Evolutionary conservation across 2,113 vertebrate genomes (phyloP), one percentile per base, ranked within the genome.

Genomic region (Petrocephalus zakoni): DNA sequence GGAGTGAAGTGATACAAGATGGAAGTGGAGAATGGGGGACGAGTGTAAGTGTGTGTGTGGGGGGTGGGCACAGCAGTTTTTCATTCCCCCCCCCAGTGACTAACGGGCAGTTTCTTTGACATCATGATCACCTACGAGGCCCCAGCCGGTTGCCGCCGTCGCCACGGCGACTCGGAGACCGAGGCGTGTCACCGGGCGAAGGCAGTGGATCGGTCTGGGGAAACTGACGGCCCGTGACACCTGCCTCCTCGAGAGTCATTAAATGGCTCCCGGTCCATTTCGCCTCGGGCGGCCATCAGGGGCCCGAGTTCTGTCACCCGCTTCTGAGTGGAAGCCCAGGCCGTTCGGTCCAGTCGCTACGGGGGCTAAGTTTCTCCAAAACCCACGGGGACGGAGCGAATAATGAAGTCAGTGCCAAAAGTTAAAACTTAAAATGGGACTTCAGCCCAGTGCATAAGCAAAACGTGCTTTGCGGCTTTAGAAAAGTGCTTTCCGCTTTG

Each of bases 51-150:
- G 58, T 10, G 3, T 0, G 53, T 19, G 53, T 10, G 29, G 68
- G 2, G 15, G 68, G 34, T 29, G 34, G 64, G 64, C 64, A 19
- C 68, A 19, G 72, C 4, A 17, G 34, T 19, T 29, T 78, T 34
- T 78, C 72, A 78, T 42, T 78, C 19, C 2, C 0, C 17, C 15
- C 34, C 17, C 34, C 34, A 34, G 72, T 42, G 72, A 37, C 72
- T 78, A 78, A 78, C 13, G 72, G 72, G 29, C 72, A 78, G 72
- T 78, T 78, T 78, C 72, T 78, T 78, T 78, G 72, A 78, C 72
- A 78, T 78, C 72, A 78, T 78, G 72, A 78, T 78, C 72, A 78
- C 72, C 72, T 78, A 6, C 17, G 15, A 78, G 72, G 72, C 72
- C 72, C 72, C 34, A 78, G 72, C 37, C 72, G 34, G 4, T 34